Conservation (phyloP, 2,797 vertebrate genomes). For the Numenius phaeopus region DNA sequence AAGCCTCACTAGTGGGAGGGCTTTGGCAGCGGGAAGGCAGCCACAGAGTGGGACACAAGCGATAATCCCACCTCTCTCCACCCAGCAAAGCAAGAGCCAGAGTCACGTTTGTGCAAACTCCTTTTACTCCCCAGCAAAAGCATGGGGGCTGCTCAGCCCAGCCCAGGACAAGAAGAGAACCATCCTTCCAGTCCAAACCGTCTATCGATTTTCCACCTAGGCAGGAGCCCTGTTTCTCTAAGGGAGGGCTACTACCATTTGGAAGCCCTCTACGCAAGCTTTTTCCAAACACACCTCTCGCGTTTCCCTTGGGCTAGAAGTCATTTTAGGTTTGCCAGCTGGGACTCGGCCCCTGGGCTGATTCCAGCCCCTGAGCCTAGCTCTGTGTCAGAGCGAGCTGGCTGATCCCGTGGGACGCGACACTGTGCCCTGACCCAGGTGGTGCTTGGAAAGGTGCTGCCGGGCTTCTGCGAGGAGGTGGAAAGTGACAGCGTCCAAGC, state of each 20-base stretch:
- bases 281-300: slow-evolving; percentile 35
- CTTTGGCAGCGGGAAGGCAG: not conserved
- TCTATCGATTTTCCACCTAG: not conserved
- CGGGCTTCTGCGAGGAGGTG: not conserved
- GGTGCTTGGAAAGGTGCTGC: slow-evolving; percentile 15
- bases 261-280: not conserved
- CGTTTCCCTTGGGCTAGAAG: not conserved
- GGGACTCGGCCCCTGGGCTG: slow-evolving; percentile 31
- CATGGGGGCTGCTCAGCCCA: not conserved
- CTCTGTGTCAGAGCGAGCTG: slow-evolving; percentile 24
- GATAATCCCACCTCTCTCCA: not conserved
- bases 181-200: not conserved
- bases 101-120: not conserved
- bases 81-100: not conserved
- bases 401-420: not conserved
- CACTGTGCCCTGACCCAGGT: not conserved
- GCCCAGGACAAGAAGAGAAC: not conserved
- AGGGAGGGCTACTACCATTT: not conserved
- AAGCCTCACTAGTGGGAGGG: not conserved
- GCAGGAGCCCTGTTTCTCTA: not conserved
- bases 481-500: not conserved
- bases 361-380: slow-evolving; percentile 38
- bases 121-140: not conserved
- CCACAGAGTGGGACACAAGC: too few relatives aligned
- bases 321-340: slow-evolving; percentile 58